phyloP scores from a whole-genome alignment of 2,888 invertebrate species.

The Phasia obesa region DNA sequence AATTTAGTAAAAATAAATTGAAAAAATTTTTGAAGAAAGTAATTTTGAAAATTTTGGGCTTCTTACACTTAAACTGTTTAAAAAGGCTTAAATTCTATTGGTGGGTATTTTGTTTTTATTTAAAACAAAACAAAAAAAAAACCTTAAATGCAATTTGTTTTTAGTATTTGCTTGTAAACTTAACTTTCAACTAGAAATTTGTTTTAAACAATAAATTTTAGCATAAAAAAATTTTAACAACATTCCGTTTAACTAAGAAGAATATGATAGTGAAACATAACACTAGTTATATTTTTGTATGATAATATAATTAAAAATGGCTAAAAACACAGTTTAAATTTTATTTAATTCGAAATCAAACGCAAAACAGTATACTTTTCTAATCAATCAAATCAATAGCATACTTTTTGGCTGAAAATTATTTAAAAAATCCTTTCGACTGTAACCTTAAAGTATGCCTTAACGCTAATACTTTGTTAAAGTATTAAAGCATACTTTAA shows the following conservation, averaged over 20 bases:
- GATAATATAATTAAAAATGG: constrained; percentile 14
- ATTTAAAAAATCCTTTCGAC: too few relatives aligned
- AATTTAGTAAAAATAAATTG: constrained; percentile 55
- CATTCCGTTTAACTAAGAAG: constrained; percentile 65
- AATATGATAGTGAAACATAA: constrained; percentile 56
- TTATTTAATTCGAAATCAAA: neutral
- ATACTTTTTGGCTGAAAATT: neutral
- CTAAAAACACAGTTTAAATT: constrained; percentile 35
- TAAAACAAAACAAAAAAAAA: constrained; percentile 25
- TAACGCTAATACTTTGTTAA: neutral
- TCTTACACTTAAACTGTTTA: constrained; percentile 33
- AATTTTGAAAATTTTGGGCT: constrained; percentile 41
- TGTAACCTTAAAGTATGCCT: neutral
- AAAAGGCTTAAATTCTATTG: constrained; percentile 62
- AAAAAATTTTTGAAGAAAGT: constrained; percentile 63
- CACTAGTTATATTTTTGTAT: constrained; percentile 38
- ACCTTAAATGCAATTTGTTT: constrained; percentile 80
- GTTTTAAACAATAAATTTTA: constrained; percentile 71
- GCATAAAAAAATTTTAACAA: constrained; percentile 66
- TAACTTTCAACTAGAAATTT: constrained; percentile 69
- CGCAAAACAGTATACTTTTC: too few relatives aligned
- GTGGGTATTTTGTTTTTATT: constrained; percentile 7
- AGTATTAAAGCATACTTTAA: neutral
- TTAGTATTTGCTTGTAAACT: constrained; percentile 71
- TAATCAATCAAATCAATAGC: neutral